These are phyloP conservation scores for Tetrapedia diversipes DNA, from an alignment of 2,888 invertebrate species.

Conservation along the genomic window DNA sequence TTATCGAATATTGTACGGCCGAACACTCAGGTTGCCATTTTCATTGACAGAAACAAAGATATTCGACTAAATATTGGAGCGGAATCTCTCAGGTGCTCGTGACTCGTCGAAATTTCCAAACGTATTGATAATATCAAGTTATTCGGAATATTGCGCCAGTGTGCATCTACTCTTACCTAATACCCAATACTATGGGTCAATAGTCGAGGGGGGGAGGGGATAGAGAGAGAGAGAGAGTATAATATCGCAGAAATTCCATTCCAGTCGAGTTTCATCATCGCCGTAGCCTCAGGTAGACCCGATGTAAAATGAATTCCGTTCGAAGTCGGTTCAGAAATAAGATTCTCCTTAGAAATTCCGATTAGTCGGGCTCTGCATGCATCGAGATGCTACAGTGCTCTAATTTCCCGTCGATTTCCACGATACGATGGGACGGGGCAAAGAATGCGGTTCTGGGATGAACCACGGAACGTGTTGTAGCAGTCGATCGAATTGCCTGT, in stretches of 20 bases:
- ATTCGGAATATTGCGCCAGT: slow-evolving; percentile 22
- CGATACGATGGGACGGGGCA: neutral
- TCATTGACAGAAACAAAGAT: neutral
- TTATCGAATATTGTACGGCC: too few species aligned
- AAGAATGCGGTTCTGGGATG: neutral
- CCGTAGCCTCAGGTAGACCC: slow-evolving; percentile 17
- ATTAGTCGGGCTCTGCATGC: slow-evolving; percentile 31
- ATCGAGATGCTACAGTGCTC: slow-evolving; percentile 1
- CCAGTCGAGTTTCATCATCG: slow-evolving; percentile 45
- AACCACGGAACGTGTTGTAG: slow-evolving; percentile 5
- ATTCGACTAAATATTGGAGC: neutral
- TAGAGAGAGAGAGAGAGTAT: slow-evolving; percentile 16
- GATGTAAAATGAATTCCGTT: slow-evolving; percentile 54
- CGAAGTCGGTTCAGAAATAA: slow-evolving; percentile 40
- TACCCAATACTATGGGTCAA: slow-evolving; percentile 7
- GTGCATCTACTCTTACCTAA: slow-evolving; percentile 20
- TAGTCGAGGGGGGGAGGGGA: slow-evolving; percentile 16
- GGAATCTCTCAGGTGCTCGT: neutral
- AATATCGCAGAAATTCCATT: slow-evolving; percentile 55
- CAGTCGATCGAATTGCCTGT: too few species aligned
- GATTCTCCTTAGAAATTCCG: slow-evolving; percentile 51
- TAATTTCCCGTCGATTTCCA: slow-evolving; percentile 33
- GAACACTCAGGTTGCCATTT: too few species aligned
- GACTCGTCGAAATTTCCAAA: slow-evolving; percentile 32
- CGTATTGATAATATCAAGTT: slow-evolving; percentile 27